phyloP scores from a whole-genome alignment of 2,888 invertebrate genomes.

The Athetis lepigone region DNA sequence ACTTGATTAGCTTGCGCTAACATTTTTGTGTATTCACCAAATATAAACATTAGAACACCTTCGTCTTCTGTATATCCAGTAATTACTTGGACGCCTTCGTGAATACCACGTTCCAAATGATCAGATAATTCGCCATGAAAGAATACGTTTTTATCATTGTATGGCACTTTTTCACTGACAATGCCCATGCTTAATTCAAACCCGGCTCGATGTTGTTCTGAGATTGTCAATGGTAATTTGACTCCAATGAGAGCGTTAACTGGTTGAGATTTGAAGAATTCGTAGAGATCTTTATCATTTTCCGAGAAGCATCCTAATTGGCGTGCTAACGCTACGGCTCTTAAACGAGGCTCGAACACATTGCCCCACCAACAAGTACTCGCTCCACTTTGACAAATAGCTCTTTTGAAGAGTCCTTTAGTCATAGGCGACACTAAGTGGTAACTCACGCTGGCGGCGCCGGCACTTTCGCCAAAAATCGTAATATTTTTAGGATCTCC shows the following conservation, averaged over 20 bases:
- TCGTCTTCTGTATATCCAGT: conserved; percentile 92
- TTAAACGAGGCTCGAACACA: conserved; percentile 89
- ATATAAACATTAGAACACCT: conserved; percentile 77
- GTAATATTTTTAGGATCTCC: conserved; percentile 73
- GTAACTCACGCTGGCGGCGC: conserved; percentile 67
- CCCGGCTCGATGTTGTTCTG: conserved; percentile 51
- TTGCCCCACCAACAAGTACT: conserved; percentile 90
- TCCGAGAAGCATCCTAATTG: conserved; percentile 68
- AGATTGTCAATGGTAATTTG: conserved; percentile 54
- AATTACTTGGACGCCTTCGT: conserved; percentile 91
- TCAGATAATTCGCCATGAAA: conserved; percentile 69
- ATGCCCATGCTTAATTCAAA: conserved; percentile 58
- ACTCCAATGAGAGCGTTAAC: conserved; percentile 51
- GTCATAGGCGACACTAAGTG: conserved; percentile 77
- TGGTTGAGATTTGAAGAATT: conserved; percentile 67
- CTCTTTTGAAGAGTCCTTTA: conserved; percentile 76
- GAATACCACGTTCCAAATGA: conserved; percentile 80
- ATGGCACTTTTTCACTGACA: conserved; percentile 70
- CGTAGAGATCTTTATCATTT: conserved; percentile 61
- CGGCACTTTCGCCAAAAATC: conserved; percentile 76
- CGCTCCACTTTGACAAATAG: conserved; percentile 93
- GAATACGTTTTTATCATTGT: conserved; percentile 65
- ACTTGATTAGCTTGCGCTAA: conserved; percentile 60
- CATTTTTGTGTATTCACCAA: conserved; percentile 39
- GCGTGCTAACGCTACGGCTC: conserved; percentile 69